phyloP scores from a whole-genome alignment of 2,113 vertebrate species.

The Malurus melanocephalus region DNA sequence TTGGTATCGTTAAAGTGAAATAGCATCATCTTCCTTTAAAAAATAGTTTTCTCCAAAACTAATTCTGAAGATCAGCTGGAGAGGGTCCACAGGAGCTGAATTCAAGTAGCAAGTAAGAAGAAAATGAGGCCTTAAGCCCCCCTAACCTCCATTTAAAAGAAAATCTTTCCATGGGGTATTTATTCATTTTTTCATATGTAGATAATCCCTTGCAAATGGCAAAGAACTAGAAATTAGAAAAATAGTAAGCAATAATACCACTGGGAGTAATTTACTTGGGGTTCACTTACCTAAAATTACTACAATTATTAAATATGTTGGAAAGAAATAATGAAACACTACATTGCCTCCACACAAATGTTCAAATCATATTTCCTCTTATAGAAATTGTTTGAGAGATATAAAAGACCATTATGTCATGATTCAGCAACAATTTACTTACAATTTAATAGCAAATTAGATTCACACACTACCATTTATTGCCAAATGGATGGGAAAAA shows the following conservation, averaged over 20 bases:
- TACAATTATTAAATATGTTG: conserved; percentile 51
- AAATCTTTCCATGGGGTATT: neutral
- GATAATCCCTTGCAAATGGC: conserved; percentile 26
- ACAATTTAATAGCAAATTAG: conserved; percentile 52
- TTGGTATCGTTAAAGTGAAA: neutral
- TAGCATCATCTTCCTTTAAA: neutral
- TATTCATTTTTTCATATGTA: conserved; percentile 2
- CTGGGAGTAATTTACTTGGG: conserved; percentile 20
- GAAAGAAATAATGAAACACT: conserved; percentile 42
- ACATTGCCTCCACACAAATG: neutral
- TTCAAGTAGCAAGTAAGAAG: neutral
- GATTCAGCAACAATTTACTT: conserved; percentile 57
- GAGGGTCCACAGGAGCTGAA: neutral
- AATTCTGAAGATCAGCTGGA: conserved; percentile 11
- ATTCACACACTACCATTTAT: conserved; percentile 57
- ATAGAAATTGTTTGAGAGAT: conserved; percentile 41
- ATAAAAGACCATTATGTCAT: conserved; percentile 21
- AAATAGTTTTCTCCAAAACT: neutral
- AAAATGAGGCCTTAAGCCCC: neutral
- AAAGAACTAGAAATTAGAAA: conserved; percentile 48
- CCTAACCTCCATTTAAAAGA: neutral
- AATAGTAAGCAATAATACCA: conserved; percentile 30
- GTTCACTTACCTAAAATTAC: conserved; percentile 38
- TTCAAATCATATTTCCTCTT: conserved; percentile 25
- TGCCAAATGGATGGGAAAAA: conserved; percentile 4